These are phyloP conservation scores for Chloroceryle aenea DNA, from an alignment of 2,113 vertebrate species.

Conservation along the genomic window DNA sequence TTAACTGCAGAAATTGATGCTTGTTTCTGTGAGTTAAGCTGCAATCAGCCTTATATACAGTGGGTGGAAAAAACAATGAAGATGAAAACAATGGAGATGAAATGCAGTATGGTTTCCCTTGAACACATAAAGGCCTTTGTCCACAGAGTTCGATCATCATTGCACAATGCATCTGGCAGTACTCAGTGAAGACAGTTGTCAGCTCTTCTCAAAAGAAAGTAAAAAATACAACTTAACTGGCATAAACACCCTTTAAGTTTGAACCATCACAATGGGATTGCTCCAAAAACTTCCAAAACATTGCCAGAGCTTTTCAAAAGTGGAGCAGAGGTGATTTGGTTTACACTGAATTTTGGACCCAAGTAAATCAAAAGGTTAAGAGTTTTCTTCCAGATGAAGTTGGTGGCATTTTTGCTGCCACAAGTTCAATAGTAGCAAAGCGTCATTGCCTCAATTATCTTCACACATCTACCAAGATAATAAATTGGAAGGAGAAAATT, in stretches of 20 bases:
- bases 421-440: not conserved
- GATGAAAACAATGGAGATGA: not conserved
- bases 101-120: not conserved
- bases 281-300: not conserved
- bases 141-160: not conserved
- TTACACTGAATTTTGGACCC: not conserved
- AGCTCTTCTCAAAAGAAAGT: not conserved
- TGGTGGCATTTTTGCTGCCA: not conserved
- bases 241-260: not conserved
- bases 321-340: not conserved
- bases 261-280: not conserved
- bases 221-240: not conserved
- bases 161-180: not conserved
- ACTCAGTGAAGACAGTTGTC: not conserved
- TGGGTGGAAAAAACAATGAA: not conserved
- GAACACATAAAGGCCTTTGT: not conserved
- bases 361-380: not conserved
- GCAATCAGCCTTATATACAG: not conserved
- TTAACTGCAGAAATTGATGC: not conserved
- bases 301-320: not conserved
- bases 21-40: not conserved
- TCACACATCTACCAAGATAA: not conserved
- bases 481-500: not conserved
- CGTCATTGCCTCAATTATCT: not conserved
- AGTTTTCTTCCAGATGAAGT: fast-evolving